Evolutionary conservation across 2,888 invertebrate genomes (phyloP), one percentile per base, ranked within the genome.

Genomic region (Ormyrus rosae): DNA sequence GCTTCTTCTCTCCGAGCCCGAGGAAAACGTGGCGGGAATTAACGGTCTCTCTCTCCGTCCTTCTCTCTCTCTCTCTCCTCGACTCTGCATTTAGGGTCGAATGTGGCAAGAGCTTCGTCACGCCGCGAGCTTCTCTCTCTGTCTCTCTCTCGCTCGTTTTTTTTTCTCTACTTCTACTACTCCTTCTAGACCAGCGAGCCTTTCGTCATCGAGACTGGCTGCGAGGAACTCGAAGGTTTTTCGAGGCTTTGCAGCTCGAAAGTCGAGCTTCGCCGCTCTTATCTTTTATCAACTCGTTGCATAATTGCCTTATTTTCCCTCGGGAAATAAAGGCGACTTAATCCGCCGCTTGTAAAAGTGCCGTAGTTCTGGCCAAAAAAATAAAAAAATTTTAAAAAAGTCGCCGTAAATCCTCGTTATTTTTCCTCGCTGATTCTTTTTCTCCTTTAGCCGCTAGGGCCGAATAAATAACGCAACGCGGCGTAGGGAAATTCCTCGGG

Each of bases 1-100:
- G 34, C 78, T 78, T 60, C 78, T 71, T 78, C 51, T 72, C 13
- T 45, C 48, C 19, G 63, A 11, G 58, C 68, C 56, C 70, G 65
- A 75, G 76, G 34, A 69, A 69, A 76, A 76, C 69, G 63, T 76
- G 76, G 69, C 72, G 73, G 68, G 79, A 74, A 79, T 79, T 79
- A 79, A 79, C 79, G 79, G 74, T 79, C 73, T 55, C 71, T 55
- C 71, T 11, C 63, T 19, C 60, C 46, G 13, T 34, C 51, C 34
- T 48, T 2, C 19, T 45, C 64, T 19, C 51, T 19, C 58, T 19
- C 58, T 13, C 71, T 34, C 10, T 19, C 51, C 50, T 50, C 10
- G 51, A 7, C 73, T 9, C 11, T 34, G 75, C 65, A 56, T n/a
- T 58, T 74, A 67, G 65, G 65, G 65, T 50, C 63, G 74, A 56